Base-by-base conservation (phyloP, 2,113 vertebrate genomes). In the Nycticryphes semicollaris region DNA sequence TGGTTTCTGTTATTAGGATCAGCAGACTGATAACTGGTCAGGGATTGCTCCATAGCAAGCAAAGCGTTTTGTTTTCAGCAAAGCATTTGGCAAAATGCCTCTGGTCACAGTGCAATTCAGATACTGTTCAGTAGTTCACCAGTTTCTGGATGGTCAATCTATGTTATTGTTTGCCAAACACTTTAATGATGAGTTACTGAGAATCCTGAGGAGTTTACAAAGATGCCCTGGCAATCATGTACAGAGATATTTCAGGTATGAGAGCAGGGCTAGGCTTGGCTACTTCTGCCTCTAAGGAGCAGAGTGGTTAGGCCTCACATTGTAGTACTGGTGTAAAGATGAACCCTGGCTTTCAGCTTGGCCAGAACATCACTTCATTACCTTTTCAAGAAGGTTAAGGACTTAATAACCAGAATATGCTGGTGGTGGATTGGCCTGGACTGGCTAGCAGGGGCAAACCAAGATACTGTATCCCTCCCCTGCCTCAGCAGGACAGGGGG, bases 301-400 rank as follows among this genome's bases (percentile, higher is more conserved):
- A 7, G 4, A 2, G 5, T 8, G 9, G 7, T 59, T 0, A 1
- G 35, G 28, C 54, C 56, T 69, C 10, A 12, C 21, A 10, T 18
- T 77, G 35, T 54, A 43, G 17, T 20, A 18, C 15, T 72, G 12
- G 1, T 93, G 13, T 45, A 50, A 67, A 35, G 14, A 33, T 45
- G 66, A 88, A 24, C 10, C 8, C 20, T 39, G 11, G 6, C 33
- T 83, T 80, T 73, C 18, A 20, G 19, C 45, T 77, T 8, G 50
- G 14, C 21, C 15, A 39, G 48, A 35, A 14, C 3, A 1, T 72
- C 39, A 25, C 8, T 67, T 39, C 39, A 39, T 39, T 39, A 39
- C 39, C 39, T 39, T 12, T 39, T 39, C 9, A 39, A 10, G 39
- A 39, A 39, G 39, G 39, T 39, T 39, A 39, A 39, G 39, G 39